Percentiles rank a stretch among this genome's conserved stretches.
Conservation (phyloP, 2,113 vertebrate species). For the Nyctereutes procyonoides region DNA sequence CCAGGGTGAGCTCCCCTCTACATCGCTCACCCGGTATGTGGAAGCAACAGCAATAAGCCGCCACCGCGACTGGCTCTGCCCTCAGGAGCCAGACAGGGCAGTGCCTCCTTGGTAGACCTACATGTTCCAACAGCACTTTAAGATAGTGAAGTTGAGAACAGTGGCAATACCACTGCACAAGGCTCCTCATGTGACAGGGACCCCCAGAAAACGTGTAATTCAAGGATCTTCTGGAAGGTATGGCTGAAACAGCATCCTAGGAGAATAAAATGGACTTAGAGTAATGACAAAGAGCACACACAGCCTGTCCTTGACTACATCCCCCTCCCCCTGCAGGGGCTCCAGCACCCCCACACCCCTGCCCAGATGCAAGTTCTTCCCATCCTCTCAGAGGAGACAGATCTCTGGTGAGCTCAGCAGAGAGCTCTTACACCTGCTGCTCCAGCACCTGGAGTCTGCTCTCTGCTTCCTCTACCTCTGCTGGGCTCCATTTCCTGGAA, state of each 20-base stretch:
- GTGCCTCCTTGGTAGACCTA: background rate
- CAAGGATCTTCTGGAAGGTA: background rate
- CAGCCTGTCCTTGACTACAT: background rate
- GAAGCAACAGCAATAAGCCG: background rate
- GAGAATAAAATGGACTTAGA: background rate
- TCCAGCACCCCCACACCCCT: background rate
- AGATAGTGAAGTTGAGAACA: background rate
- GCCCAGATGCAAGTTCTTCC: background rate
- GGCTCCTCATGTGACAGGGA: background rate
- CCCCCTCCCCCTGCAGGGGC: background rate
- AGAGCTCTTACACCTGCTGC: background rate
- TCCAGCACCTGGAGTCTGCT: rapidly evolving
- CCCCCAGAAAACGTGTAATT: background rate
- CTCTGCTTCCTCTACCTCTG: background rate
- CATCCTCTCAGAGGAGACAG: background rate
- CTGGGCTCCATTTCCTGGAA: background rate
- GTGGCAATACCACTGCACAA: background rate
- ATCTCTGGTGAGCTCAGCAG: background rate
- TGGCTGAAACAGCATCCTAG: background rate
- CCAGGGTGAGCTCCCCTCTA: background rate
- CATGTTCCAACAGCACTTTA: background rate
- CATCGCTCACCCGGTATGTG: background rate
- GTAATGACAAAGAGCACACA: background rate
- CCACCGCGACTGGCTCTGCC: rapidly evolving
- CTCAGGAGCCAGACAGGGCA: background rate